A percentile compares a stretch with the other conserved stretches of the same genome.
phyloP scores from a whole-genome alignment of 2,888 invertebrate species.

The Tipula unca region DNA sequence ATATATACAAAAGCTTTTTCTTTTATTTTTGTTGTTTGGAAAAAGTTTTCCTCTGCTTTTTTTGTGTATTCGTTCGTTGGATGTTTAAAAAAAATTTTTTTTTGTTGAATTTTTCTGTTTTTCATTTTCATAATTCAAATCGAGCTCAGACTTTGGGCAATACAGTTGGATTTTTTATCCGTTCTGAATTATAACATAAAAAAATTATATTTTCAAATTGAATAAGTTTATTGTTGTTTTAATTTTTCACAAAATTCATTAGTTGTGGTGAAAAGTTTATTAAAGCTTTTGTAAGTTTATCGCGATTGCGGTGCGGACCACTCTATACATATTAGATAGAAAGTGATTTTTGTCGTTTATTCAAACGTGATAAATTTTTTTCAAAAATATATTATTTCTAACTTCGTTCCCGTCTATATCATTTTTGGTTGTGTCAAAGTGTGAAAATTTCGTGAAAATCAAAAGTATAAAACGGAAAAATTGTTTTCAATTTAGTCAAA shows the following conservation, averaged over 20 bases:
- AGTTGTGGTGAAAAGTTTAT: not conserved
- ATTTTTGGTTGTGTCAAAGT: not conserved
- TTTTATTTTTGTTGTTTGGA: not conserved
- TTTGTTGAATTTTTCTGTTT: not conserved
- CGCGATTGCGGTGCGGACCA: no score
- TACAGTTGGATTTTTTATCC: not conserved
- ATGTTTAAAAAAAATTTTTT: not conserved
- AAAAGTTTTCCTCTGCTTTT: not conserved
- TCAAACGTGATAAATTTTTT: not conserved
- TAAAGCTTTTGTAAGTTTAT: not conserved
- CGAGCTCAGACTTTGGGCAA: conserved; percentile 14
- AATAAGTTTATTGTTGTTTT: not conserved
- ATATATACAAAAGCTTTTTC: not conserved
- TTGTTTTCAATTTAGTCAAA: not conserved
- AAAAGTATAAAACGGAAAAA: not conserved
- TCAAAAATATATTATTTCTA: not conserved
- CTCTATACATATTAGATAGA: no score
- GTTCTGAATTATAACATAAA: not conserved
- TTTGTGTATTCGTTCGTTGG: not conserved
- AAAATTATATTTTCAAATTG: not conserved
- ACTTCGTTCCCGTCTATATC: not conserved
- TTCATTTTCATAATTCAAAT: not conserved
- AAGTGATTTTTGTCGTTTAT: not conserved
- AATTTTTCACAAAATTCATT: not conserved
- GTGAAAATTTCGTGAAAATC: not conserved